These are phyloP conservation scores for Aleiodes alternator DNA, from an alignment of 2,888 invertebrate genomes.

Conservation along the genomic window DNA sequence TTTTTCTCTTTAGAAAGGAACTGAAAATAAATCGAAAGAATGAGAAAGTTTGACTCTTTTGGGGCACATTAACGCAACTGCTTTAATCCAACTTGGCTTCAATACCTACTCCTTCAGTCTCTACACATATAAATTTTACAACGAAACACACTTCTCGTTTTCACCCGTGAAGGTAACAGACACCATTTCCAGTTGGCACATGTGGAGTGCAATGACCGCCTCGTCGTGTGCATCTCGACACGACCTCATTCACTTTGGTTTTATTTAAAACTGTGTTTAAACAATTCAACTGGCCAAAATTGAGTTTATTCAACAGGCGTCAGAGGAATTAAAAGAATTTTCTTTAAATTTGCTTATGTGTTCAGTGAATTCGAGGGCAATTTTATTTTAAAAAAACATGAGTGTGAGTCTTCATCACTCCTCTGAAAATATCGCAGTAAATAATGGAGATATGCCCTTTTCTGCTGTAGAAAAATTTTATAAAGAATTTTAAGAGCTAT, in stretches of 20 bases:
- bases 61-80: constrained; percentile 20
- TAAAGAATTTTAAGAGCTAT: too few relatives aligned
- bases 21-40: too few relatives aligned
- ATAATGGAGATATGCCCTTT: too few relatives aligned
- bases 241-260: constrained; percentile 38
- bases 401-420: too few relatives aligned
- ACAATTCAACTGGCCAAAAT: constrained; percentile 7
- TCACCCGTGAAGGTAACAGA: constrained; percentile 41
- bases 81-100: background rate
- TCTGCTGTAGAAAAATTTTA: too few relatives aligned
- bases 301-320: constrained; percentile 9
- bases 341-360: too few relatives aligned
- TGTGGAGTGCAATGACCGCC: constrained; percentile 39
- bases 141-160: constrained; percentile 33
- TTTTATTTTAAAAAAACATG: too few relatives aligned
- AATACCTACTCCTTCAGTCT: background rate
- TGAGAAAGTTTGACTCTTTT: background rate
- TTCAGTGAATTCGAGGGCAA: too few relatives aligned
- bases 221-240: constrained; percentile 27
- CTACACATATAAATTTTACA: background rate
- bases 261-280: constrained; percentile 23
- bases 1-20: too few relatives aligned
- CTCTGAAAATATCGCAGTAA: too few relatives aligned
- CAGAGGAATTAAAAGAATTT: background rate
- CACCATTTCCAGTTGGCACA: constrained; percentile 34